Evolutionary conservation across 1,140 invertebrate genomes (phyloP).

Genomic region (Lepeophtheirus salmonis): DNA sequence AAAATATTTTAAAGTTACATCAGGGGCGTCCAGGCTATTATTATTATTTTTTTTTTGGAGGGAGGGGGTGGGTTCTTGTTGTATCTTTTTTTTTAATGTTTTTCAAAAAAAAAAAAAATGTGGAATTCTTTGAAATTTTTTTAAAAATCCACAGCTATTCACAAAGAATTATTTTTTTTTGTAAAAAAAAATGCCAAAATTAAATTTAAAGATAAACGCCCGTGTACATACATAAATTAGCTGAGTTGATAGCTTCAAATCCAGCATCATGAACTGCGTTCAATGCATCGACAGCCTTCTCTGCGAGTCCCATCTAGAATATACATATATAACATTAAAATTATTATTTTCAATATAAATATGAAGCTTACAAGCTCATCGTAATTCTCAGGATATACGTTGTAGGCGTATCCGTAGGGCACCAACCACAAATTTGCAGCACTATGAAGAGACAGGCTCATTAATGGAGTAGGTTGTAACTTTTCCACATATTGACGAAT

Average conservation of each 20-base stretch:
- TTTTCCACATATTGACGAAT: neutral
- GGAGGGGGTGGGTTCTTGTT: too few species aligned
- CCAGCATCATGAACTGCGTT: conserved; percentile 19
- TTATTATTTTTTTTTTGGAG: too few species aligned
- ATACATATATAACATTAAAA: conserved; percentile 23
- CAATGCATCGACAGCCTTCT: conserved; percentile 19
- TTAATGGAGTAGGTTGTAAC: conserved; percentile 2
- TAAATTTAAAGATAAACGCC: too few species aligned
- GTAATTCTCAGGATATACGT: conserved; percentile 24
- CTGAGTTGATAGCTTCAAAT: conserved; percentile 20
- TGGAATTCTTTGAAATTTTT: too few species aligned
- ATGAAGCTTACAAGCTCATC: conserved; percentile 23
- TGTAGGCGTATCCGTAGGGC: conserved; percentile 21
- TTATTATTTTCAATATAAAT: neutral
- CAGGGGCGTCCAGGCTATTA: too few species aligned
- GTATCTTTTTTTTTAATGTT: too few species aligned
- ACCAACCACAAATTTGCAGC: conserved; percentile 7
- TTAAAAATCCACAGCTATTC: too few species aligned
- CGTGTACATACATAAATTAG: conserved; percentile 21
- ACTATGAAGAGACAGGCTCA: conserved; percentile 10
- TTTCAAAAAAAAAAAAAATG: too few species aligned
- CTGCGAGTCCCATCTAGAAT: neutral
- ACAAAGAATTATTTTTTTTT: too few species aligned
- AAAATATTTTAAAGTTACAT: neutral
- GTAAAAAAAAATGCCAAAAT: too few species aligned